phyloP scores from a whole-genome alignment of 1,140 invertebrate species.

The Aphelenchoides fujianensis region DNA sequence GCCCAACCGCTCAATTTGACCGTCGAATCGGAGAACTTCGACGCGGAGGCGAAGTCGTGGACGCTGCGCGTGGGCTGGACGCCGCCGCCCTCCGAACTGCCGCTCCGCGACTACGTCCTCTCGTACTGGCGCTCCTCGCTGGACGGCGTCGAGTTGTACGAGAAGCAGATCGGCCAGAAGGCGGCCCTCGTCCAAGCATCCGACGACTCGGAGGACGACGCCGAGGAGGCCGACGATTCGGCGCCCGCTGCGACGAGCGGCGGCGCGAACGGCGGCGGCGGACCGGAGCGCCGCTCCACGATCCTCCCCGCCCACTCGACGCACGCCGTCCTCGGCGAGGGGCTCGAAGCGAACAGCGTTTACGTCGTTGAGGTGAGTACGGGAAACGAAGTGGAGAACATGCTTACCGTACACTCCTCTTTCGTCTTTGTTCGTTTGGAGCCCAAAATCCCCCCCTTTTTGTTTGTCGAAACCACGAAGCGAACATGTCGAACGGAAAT shows the following conservation, averaged over 20 bases:
- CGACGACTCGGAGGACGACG: conserved; percentile 32
- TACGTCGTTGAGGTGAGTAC: conserved; percentile 55
- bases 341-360: conserved; percentile 40
- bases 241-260: background rate
- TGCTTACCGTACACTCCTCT: no score
- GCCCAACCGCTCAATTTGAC: conserved; percentile 46
- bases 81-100: conserved; percentile 53
- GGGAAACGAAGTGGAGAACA: no score
- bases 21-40: conserved; percentile 21
- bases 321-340: conserved; percentile 26
- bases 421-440: no score
- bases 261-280: conserved; percentile 15
- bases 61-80: conserved; percentile 41
- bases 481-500: background rate
- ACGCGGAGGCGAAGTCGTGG: conserved; percentile 29
- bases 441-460: no score
- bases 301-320: conserved; percentile 45
- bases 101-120: conserved; percentile 51
- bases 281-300: conserved; percentile 1
- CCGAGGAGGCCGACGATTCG: conserved; percentile 40
- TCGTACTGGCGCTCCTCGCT: conserved; percentile 30
- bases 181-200: conserved; percentile 24
- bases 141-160: conserved; percentile 32
- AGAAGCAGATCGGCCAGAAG: conserved; percentile 33
- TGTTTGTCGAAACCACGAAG: no score